Conservation (phyloP, 2,113 vertebrate genomes). For the Terrapene triunguis region DNA sequence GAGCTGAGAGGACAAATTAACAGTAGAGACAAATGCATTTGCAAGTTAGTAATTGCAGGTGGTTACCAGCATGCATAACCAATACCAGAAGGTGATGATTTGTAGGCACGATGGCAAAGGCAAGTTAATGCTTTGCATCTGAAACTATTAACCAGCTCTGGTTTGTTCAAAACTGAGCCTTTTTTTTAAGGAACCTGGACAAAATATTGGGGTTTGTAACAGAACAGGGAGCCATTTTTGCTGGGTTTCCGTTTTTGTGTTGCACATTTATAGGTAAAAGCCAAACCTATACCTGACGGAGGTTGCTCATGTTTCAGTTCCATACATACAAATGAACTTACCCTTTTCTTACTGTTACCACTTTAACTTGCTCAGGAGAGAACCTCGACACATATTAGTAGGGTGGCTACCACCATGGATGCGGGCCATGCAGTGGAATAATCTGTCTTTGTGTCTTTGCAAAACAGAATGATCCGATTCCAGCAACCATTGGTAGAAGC, state of each 20-base stretch:
- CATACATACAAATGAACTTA: not conserved
- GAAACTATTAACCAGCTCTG: fast-evolving
- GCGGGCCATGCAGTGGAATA: not conserved
- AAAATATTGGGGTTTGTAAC: not conserved
- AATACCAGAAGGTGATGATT: not conserved
- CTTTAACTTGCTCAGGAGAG: not conserved
- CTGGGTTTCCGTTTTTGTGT: not conserved
- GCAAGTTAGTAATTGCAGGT: not conserved
- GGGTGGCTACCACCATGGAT: fast-evolving
- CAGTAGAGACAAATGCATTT: not conserved
- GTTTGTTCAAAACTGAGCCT: fast-evolving
- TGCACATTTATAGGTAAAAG: not conserved
- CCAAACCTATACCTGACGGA: not conserved
- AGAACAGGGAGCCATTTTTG: not conserved
- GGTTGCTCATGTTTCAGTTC: not conserved
- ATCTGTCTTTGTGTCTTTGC: not conserved
- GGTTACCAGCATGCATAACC: not conserved
- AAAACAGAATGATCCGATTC: not conserved
- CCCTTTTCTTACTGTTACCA: fast-evolving
- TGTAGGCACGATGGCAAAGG: not conserved
- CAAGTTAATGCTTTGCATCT: not conserved
- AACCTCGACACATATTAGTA: not conserved
- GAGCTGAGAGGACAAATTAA: not conserved
- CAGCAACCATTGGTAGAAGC: not conserved
- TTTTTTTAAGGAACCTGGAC: not conserved